A percentile compares a stretch with the other conserved stretches of the same genome.
phyloP scores from a whole-genome alignment of 2,113 vertebrate genomes.

The Prolemur simus region DNA sequence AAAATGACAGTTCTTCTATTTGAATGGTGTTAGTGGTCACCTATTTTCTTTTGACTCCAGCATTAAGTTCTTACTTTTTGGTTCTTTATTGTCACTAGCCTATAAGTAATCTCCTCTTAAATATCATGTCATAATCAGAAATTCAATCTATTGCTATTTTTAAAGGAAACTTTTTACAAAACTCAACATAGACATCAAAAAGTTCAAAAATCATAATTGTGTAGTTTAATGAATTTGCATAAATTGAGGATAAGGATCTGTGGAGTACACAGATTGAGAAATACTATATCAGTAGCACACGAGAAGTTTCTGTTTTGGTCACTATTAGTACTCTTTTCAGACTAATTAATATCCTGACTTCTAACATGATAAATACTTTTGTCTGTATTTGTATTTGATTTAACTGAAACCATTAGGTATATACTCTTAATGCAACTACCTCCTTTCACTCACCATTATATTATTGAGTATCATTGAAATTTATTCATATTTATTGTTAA shows the following conservation, averaged over 20 bases:
- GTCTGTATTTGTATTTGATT: background rate
- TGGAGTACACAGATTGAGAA: background rate
- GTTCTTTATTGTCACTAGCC: background rate
- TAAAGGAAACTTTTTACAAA: background rate
- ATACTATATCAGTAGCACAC: no score
- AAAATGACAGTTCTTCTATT: background rate
- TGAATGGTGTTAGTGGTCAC: background rate
- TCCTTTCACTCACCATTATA: background rate
- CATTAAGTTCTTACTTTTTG: background rate
- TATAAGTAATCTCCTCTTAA: background rate
- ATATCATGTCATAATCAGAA: background rate
- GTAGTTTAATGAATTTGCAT: background rate
- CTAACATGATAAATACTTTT: background rate
- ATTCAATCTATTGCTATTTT: background rate
- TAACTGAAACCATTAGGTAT: background rate
- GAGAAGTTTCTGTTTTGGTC: background rate
- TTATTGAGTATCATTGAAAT: background rate
- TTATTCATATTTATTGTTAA: background rate
- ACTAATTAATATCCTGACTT: background rate
- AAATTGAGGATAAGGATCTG: background rate
- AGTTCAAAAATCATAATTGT: no score
- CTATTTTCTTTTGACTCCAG: background rate
- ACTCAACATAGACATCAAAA: background rate
- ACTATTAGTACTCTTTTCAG: background rate
- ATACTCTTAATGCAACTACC: background rate